phyloP scores from a whole-genome alignment of 1,140 invertebrate genomes.

The Drosophila parvula region DNA sequence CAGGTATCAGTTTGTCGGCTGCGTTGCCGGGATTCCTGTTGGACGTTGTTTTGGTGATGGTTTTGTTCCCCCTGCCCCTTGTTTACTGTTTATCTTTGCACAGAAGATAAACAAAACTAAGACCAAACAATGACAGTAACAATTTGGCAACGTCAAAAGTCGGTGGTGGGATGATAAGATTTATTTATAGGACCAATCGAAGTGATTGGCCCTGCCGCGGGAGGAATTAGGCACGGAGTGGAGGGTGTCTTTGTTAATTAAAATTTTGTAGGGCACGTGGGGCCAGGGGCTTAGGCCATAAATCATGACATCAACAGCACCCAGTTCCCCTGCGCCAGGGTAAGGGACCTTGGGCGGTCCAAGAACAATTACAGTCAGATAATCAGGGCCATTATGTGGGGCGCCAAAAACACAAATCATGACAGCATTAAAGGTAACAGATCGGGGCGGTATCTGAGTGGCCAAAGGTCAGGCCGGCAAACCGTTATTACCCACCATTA shows the following conservation, averaged over 20 bases:
- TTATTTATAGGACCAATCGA: constrained; percentile 51
- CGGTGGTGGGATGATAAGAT: constrained; percentile 66
- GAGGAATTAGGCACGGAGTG: constrained; percentile 1
- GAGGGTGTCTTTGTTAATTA: constrained; percentile 63
- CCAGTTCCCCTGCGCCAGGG: no score
- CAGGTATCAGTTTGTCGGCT: constrained; percentile 33
- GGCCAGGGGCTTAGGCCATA: constrained; percentile 43
- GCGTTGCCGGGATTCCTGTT: constrained; percentile 54
- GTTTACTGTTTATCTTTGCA: constrained; percentile 73
- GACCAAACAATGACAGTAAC: constrained; percentile 68
- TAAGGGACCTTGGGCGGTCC: no score
- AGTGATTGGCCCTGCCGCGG: constrained; percentile 52
- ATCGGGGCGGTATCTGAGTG: constrained; percentile 27
- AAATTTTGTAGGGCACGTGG: constrained; percentile 75
- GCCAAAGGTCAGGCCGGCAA: constrained; percentile 47
- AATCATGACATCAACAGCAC: constrained; percentile 78
- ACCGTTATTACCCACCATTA: constrained; percentile 46
- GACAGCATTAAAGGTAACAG: constrained; percentile 51
- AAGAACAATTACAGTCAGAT: constrained; percentile 43
- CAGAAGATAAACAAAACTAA: constrained; percentile 72
- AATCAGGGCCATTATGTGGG: constrained; percentile 65
- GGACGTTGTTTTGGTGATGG: constrained; percentile 40
- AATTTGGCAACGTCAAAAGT: constrained; percentile 62
- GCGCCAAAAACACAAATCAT: constrained; percentile 61
- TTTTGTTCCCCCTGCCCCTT: constrained; percentile 11